Conservation (phyloP, 2,797 vertebrate species). For the Typhlichthys eigenmanni region DNA sequence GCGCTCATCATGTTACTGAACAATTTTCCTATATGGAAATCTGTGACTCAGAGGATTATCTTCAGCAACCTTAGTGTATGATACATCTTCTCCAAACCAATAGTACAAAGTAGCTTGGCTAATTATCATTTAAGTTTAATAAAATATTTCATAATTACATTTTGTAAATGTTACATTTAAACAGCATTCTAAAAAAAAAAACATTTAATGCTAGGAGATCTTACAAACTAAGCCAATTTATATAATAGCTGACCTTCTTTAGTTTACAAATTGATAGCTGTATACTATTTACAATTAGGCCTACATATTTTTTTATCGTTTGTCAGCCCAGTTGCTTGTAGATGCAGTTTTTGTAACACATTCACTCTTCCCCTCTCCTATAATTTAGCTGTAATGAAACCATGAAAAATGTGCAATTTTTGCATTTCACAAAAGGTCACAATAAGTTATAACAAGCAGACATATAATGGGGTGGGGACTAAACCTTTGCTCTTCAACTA, state of each 20-base stretch:
- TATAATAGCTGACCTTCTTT: conserved; percentile 27
- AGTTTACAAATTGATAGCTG: conserved; percentile 34
- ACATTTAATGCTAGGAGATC: conserved; percentile 21
- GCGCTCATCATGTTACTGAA: background rate
- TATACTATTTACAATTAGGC: no score
- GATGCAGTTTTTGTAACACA: conserved; percentile 47
- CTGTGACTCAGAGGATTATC: background rate
- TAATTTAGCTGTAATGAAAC: conserved; percentile 61
- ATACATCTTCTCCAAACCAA: background rate
- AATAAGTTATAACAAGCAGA: conserved; percentile 21
- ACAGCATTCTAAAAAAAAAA: conserved; percentile 49
- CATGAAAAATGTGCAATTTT: conserved; percentile 76
- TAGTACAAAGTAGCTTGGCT: conserved; percentile 11
- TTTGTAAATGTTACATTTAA: conserved; percentile 35
- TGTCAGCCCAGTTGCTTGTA: conserved; percentile 27
- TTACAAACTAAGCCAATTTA: no score
- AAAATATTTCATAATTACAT: conserved; percentile 33
- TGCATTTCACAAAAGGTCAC: conserved; percentile 49
- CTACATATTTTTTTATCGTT: conserved; percentile 10
- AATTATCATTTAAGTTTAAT: conserved; percentile 47
- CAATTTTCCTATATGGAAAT: background rate
- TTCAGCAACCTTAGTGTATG: background rate
- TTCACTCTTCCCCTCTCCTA: conserved; percentile 4
- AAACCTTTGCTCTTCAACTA: conserved; percentile 28
- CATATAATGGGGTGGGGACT: conserved; percentile 38